phyloP scores from a whole-genome alignment of 2,888 invertebrate species.

The Teleogryllus oceanicus region DNA sequence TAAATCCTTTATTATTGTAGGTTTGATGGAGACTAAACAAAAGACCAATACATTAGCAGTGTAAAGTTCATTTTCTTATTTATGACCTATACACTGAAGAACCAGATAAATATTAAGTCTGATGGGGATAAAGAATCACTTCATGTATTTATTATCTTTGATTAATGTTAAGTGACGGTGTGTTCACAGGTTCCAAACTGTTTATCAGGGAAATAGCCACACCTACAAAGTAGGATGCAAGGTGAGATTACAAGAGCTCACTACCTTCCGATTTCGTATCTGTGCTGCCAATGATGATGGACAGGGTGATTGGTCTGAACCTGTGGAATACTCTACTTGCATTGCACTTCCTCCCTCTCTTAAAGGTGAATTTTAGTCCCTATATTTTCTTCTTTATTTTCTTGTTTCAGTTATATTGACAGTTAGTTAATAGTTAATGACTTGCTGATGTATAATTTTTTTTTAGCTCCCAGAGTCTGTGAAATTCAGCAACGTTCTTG shows the following conservation, averaged over 20 bases:
- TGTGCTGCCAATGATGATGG: slow-evolving; percentile 83
- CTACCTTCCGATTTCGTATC: slow-evolving; percentile 78
- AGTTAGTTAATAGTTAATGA: too few relatives aligned
- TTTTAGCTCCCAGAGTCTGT: slow-evolving; percentile 58
- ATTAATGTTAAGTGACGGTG: not conserved
- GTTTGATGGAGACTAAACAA: too few relatives aligned
- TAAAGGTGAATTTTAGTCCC: slow-evolving; percentile 52
- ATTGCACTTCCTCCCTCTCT: slow-evolving; percentile 78
- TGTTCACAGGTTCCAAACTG: slow-evolving; percentile 55
- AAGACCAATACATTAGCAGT: too few relatives aligned
- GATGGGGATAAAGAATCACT: too few relatives aligned
- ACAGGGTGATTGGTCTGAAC: slow-evolving; percentile 71
- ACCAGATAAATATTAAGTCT: too few relatives aligned
- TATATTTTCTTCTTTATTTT: too few relatives aligned
- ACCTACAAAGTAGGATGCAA: slow-evolving; percentile 69
- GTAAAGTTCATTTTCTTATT: too few relatives aligned
- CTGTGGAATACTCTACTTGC: slow-evolving; percentile 67
- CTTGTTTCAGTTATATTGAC: too few relatives aligned
- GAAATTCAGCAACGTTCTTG: slow-evolving; percentile 56
- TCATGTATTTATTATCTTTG: too few relatives aligned
- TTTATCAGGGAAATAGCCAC: slow-evolving; percentile 75
- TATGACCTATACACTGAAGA: too few relatives aligned
- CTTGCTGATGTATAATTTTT: not conserved
- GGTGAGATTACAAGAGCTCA: slow-evolving; percentile 71
- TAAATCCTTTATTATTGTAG: too few relatives aligned